Conservation (phyloP, 2,113 vertebrate species). For the Lepidiolamprologus cunningtoni region DNA sequence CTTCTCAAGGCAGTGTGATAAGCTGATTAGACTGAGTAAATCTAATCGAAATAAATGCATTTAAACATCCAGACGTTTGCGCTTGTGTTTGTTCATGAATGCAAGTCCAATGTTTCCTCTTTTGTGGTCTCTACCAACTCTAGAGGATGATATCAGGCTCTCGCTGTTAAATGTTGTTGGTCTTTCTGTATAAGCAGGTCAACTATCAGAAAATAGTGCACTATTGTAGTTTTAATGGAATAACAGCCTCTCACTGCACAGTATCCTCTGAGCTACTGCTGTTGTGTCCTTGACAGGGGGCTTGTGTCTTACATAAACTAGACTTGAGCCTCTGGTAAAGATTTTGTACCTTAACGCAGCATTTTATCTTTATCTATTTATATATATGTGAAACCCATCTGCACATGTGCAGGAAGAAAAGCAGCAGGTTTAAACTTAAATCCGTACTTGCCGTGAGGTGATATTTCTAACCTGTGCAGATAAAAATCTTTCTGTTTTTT, state of each 20-base stretch:
- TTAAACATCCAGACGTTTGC: not conserved
- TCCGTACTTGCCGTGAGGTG: fast-evolving
- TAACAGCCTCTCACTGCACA: not conserved
- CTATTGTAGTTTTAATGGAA: not conserved
- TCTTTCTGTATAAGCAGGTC: not conserved
- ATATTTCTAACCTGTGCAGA: not conserved
- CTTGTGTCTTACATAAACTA: not conserved
- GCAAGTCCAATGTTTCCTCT: not conserved
- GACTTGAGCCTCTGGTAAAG: not conserved
- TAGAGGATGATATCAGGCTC: not conserved
- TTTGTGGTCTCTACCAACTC: not conserved
- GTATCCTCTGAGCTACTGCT: not conserved
- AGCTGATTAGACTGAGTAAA: not conserved
- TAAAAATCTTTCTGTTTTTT: not conserved
- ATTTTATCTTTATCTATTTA: not conserved
- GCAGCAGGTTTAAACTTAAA: not conserved
- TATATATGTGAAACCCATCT: not conserved
- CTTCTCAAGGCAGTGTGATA: not conserved
- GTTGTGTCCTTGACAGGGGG: not conserved
- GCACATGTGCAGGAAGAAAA: not conserved
- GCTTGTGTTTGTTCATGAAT: not conserved
- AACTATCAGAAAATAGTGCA: not conserved
- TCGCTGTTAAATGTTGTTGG: not conserved
- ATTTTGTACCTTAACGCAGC: not conserved
- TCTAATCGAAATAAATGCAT: not conserved